phyloP scores from a whole-genome alignment of 2,113 vertebrate genomes.

The Passer montanus region DNA sequence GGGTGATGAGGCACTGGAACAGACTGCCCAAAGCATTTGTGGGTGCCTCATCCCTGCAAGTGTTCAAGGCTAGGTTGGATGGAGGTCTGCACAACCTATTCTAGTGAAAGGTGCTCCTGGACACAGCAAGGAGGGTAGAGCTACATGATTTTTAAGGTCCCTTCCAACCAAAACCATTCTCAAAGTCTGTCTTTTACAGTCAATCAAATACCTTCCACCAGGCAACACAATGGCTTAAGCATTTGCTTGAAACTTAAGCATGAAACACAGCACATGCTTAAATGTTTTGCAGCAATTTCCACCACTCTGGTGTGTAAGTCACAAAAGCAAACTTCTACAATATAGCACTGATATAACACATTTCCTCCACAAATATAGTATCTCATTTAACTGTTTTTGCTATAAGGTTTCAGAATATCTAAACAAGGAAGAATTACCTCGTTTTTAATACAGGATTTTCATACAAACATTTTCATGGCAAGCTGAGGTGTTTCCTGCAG shows the following conservation, averaged over 20 bases:
- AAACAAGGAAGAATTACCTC: background rate
- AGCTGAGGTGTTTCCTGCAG: background rate
- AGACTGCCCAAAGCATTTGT: background rate
- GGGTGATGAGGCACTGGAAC: background rate
- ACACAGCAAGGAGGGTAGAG: background rate
- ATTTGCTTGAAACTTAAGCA: background rate
- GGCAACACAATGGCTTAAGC: background rate
- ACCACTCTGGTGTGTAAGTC: background rate
- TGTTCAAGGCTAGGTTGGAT: background rate
- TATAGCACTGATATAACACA: background rate
- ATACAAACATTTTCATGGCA: background rate
- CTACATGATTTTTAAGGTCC: background rate
- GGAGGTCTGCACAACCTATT: background rate
- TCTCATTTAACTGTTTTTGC: background rate
- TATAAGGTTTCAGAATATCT: background rate
- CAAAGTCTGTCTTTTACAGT: background rate
- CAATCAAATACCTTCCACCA: background rate
- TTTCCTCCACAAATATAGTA: background rate
- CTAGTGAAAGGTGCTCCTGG: background rate
- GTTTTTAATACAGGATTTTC: background rate
- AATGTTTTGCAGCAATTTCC: background rate
- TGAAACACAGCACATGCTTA: background rate
- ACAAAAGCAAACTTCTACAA: background rate
- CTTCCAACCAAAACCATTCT: background rate
- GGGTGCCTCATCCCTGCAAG: background rate